A percentile compares a stretch with the other conserved stretches of the same genome.
Conservation (phyloP, 1,140 invertebrate genomes). For the Zaprionus kolodkinae region DNA sequence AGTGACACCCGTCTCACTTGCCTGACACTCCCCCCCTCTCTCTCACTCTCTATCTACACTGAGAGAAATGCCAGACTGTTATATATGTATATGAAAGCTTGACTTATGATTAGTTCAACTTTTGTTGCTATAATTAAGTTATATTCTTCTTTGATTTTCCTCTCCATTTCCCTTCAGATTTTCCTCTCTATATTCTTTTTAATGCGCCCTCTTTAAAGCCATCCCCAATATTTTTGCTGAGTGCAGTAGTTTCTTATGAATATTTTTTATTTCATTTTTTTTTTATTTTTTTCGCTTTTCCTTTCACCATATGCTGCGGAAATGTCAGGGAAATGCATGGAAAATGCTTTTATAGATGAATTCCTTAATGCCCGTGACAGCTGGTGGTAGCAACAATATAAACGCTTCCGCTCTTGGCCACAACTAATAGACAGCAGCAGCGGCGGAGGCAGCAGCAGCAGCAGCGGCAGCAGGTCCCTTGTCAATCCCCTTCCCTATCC, state of each 20-base stretch:
- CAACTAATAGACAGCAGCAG: conserved; percentile 59
- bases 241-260: conserved; percentile 16
- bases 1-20: conserved; percentile 27
- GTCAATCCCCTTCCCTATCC: background rate
- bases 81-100: background rate
- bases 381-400: conserved; percentile 52
- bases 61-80: background rate
- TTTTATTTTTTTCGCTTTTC: conserved; percentile 12
- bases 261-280: background rate
- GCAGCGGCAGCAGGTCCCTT: background rate
- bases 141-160: background rate
- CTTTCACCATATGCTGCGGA: conserved; percentile 62
- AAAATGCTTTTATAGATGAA: conserved; percentile 67
- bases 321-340: conserved; percentile 73
- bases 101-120: background rate
- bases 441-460: background rate
- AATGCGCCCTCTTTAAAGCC: background rate
- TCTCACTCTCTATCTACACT: background rate
- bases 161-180: background rate
- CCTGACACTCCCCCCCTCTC: background rate
- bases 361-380: conserved; percentile 63
- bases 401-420: conserved; percentile 41
- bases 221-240: background rate
- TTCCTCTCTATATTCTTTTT: background rate
- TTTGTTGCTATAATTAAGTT: background rate